phyloP scores from a whole-genome alignment of 2,113 vertebrate species.

The Machaerirhynchus nigripectus region DNA sequence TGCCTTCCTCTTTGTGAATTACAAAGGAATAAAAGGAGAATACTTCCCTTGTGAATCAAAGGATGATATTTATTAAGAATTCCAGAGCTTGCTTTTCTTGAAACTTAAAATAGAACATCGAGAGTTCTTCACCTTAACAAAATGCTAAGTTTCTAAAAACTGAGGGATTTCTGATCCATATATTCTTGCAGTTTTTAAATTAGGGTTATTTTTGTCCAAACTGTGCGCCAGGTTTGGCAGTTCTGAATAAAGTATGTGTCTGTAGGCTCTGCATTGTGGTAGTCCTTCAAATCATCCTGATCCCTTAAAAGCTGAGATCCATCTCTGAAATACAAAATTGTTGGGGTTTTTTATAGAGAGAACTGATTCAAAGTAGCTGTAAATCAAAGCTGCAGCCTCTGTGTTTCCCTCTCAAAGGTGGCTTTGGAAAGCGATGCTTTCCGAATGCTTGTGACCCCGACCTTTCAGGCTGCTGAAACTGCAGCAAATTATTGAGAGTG shows the following conservation, averaged over 20 bases:
- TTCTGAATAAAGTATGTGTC: not conserved
- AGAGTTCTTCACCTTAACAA: conserved; percentile 21
- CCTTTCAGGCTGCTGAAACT: not conserved
- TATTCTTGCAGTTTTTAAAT: not conserved
- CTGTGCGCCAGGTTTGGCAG: not conserved
- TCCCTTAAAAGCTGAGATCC: not conserved
- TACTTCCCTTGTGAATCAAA: not conserved
- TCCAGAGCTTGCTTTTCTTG: not conserved
- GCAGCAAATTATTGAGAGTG: not conserved
- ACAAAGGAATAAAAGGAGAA: not conserved
- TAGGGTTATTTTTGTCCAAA: not conserved
- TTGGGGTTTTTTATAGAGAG: not conserved
- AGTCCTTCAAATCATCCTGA: not conserved
- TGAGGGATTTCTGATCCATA: not conserved
- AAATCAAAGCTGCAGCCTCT: not conserved
- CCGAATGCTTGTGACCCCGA: not conserved
- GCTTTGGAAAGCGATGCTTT: not conserved
- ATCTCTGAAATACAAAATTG: not conserved
- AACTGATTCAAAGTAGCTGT: not conserved
- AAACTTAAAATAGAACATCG: not conserved
- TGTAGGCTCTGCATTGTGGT: not conserved
- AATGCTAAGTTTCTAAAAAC: not conserved
- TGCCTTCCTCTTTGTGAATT: not conserved
- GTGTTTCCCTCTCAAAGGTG: not conserved
- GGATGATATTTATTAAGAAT: conserved; percentile 16